Conservation (phyloP, 2,888 invertebrate species). For the Andrena hattorfiana region DNA sequence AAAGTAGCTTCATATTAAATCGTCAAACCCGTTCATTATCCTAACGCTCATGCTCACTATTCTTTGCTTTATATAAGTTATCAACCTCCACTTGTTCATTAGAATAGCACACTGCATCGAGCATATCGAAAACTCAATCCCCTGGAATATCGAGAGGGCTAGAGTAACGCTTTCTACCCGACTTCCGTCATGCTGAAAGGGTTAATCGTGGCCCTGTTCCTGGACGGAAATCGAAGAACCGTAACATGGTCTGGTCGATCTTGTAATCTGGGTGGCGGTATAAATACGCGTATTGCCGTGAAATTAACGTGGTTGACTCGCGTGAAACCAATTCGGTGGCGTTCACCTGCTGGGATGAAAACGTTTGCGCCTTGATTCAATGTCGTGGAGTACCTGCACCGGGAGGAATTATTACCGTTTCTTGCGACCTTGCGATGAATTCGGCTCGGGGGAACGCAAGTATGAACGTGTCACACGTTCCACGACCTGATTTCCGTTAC, state of each 20-base stretch:
- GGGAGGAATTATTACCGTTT: conserved; percentile 50
- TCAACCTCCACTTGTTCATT: too few species aligned
- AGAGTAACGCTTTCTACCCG: too few species aligned
- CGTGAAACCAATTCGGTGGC: not conserved
- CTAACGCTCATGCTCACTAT: too few species aligned
- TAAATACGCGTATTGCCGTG: conserved; percentile 20
- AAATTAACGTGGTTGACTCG: conserved; percentile 36
- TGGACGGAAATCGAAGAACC: not conserved
- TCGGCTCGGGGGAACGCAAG: conserved; percentile 7
- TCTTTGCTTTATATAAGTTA: too few species aligned
- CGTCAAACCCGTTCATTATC: too few species aligned
- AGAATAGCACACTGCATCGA: too few species aligned
- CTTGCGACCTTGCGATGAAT: conserved; percentile 45
- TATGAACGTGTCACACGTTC: conserved; percentile 21
- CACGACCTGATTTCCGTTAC: conserved; percentile 20
- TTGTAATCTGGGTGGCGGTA: not conserved
- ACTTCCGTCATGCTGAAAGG: not conserved
- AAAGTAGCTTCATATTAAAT: too few species aligned
- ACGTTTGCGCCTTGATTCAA: conserved; percentile 45
- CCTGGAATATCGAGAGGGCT: too few species aligned
- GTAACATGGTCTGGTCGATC: not conserved
- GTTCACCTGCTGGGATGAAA: conserved; percentile 38
- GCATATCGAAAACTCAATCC: too few species aligned
- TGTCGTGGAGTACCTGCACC: conserved; percentile 1
- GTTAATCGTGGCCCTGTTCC: not conserved